These are phyloP conservation scores for Mellilla xanthometata DNA, from an alignment of 2,888 invertebrate genomes.

Conservation along the genomic window DNA sequence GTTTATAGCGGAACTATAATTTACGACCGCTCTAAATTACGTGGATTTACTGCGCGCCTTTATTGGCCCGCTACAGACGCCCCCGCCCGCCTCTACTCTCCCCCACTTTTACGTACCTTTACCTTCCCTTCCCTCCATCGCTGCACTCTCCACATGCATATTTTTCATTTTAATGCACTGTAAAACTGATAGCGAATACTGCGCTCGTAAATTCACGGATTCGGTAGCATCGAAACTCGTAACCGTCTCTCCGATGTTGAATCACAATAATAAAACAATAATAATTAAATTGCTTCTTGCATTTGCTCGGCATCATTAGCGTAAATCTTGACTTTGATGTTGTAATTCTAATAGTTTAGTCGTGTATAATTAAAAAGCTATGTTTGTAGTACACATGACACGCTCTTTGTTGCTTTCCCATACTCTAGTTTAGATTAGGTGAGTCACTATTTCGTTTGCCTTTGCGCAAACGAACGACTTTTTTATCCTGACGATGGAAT, in stretches of 20 bases:
- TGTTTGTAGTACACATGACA: slow-evolving; percentile 12
- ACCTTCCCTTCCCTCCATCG: slow-evolving; percentile 48
- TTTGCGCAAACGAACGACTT: slow-evolving; percentile 46
- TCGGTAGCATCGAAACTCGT: slow-evolving; percentile 28
- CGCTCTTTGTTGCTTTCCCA: slow-evolving; percentile 8
- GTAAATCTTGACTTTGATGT: slow-evolving; percentile 15
- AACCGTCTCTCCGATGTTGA: slow-evolving; percentile 15
- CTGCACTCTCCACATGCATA: slow-evolving; percentile 49
- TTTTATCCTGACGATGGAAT: slow-evolving; percentile 65
- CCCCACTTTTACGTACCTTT: slow-evolving; percentile 41
- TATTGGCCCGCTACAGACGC: slow-evolving; percentile 75
- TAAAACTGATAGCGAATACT: slow-evolving; percentile 51
- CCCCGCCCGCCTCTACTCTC: slow-evolving; percentile 44
- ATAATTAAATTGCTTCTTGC: slow-evolving; percentile 20
- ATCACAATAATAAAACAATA: slow-evolving; percentile 21
- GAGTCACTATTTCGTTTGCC: slow-evolving; percentile 46
- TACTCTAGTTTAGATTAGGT: slow-evolving; percentile 37
- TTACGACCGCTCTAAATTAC: slow-evolving; percentile 80
- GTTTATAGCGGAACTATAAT: slow-evolving; percentile 80
- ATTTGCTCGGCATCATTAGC: slow-evolving; percentile 16
- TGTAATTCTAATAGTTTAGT: slow-evolving; percentile 10
- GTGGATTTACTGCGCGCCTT: slow-evolving; percentile 80
- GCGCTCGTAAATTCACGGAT: slow-evolving; percentile 33
- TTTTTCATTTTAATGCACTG: slow-evolving; percentile 54
- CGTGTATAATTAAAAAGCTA: slow-evolving; percentile 8